These are phyloP conservation scores for Gymnocypris eckloni DNA, from an alignment of 2,797 vertebrate species.

Conservation along the genomic window DNA sequence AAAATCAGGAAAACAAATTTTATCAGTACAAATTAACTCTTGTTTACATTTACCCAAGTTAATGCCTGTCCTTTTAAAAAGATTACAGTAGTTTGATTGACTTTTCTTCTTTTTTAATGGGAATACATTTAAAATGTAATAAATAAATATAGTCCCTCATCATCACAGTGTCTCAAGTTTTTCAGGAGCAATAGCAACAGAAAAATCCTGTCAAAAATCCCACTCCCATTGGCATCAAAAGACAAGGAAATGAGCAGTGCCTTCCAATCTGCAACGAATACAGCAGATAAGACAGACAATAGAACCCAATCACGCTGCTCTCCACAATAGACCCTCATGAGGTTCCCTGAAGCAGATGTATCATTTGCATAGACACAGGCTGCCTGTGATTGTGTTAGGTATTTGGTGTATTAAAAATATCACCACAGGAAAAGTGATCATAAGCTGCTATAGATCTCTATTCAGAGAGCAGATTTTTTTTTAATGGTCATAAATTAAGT, in stretches of 20 bases:
- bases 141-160: constrained; percentile 17
- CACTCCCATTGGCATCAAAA: constrained; percentile 35
- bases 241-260: constrained; percentile 53
- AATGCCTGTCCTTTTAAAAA: constrained; percentile 22
- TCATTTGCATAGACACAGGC: constrained; percentile 58
- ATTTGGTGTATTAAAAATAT: constrained; percentile 62
- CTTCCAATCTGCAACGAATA: constrained; percentile 55
- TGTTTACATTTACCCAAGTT: background rate
- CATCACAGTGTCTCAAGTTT: constrained; percentile 13
- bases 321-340: constrained; percentile 50
- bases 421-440: constrained; percentile 42
- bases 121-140: constrained; percentile 4
- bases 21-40: background rate
- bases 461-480: constrained; percentile 37
- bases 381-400: constrained; percentile 57
- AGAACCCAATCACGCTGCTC: constrained; percentile 47
- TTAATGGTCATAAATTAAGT: constrained; percentile 34
- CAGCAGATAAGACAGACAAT: constrained; percentile 56
- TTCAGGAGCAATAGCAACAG: constrained; percentile 29
- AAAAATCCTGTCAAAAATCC: constrained; percentile 38
- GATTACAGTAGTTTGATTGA: background rate
- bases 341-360: constrained; percentile 60
- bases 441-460: constrained; percentile 42
- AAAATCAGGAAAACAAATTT: background rate
- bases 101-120: constrained; percentile 2